A percentile compares a stretch with the other conserved stretches of the same genome.
phyloP scores from a whole-genome alignment of 2,797 vertebrate species.

The Diplodus puntazzo region DNA sequence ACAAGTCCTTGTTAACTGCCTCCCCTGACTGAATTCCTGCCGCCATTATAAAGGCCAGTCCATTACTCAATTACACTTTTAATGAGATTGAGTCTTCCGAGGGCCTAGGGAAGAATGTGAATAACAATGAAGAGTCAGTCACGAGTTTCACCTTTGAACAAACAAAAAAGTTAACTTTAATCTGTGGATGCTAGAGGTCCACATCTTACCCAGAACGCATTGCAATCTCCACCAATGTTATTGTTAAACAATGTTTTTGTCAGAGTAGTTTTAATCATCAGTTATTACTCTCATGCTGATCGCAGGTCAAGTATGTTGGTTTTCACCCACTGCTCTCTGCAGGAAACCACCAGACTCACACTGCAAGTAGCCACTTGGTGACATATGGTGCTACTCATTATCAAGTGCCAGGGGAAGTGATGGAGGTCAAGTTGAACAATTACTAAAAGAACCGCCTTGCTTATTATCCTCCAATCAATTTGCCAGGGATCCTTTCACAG shows the following conservation, averaged over 20 bases:
- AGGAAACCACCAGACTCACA: background rate
- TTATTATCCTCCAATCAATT: slow-evolving; percentile 44
- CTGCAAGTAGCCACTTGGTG: background rate
- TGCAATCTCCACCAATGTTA: too few species aligned
- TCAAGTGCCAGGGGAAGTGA: background rate
- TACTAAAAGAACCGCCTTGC: slow-evolving; percentile 25
- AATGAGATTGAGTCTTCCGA: background rate
- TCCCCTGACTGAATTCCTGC: background rate
- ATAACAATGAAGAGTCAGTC: background rate
- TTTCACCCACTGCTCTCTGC: background rate
- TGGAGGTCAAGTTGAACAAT: slow-evolving; percentile 43
- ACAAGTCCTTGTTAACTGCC: background rate
- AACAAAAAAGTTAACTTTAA: background rate
- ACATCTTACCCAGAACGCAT: background rate
- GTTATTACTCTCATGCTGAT: background rate
- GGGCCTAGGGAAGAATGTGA: background rate
- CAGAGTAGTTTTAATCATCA: background rate
- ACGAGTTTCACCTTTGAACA: background rate
- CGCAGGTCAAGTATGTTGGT: background rate
- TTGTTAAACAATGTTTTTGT: background rate
- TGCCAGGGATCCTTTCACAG: slow-evolving; percentile 5
- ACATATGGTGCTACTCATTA: slow-evolving; percentile 16
- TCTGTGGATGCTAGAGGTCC: background rate
- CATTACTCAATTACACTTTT: slow-evolving; percentile 1
- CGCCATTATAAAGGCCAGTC: background rate